Evolutionary conservation across 2,888 invertebrate species (phyloP), one percentile per base, ranked within the genome.

Genomic region (Thera obeliscata): DNA sequence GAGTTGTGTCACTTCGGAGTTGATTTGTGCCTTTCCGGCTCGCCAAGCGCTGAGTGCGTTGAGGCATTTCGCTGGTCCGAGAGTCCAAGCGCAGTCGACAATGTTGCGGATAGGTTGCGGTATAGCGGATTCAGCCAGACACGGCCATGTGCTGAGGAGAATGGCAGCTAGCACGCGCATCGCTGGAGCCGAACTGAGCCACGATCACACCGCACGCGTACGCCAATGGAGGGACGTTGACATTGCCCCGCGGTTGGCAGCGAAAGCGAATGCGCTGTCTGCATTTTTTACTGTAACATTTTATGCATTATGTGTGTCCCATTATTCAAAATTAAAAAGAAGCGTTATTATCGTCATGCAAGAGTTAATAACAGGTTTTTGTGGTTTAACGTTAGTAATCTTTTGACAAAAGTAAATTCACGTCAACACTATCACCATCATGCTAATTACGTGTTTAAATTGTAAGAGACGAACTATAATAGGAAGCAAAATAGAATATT

Each of bases 1-100:
- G 57, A 89, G 71, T 69, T 84, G 82, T 67, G 79, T 79, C 36
- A 67, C 61, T 9, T 75, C 69, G 38, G 77, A 70, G 62, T 79
- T 67, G 63, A 74, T 75, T 62, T 86, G 61, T 1, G 90, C 90
- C 36, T 83, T 83, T 76, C 88, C 84, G 41, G 95, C 91, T 56
- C 94, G 93, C 88, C 94, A 94, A 33, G 93, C 82, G 57, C 94
- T 89, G 65, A 94, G 92, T n/a, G 95, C 89, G 79, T 94, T 94
- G 59, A 95, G 80, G 81, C 95, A 95, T 83, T 94, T 94, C 66
- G 92, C 69, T 5, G 94, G 84, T 57, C 94, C 94, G 61, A 93
- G 80, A n/a, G 79, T 74, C 67, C 78, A 77, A 8, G 84, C 75
- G 77, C 93, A 93, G 57, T 79, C 70, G 43, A 86, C 62, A 56